phyloP scores from a whole-genome alignment of 2,113 vertebrate genomes.

The Brachionichthys hirsutus region DNA sequence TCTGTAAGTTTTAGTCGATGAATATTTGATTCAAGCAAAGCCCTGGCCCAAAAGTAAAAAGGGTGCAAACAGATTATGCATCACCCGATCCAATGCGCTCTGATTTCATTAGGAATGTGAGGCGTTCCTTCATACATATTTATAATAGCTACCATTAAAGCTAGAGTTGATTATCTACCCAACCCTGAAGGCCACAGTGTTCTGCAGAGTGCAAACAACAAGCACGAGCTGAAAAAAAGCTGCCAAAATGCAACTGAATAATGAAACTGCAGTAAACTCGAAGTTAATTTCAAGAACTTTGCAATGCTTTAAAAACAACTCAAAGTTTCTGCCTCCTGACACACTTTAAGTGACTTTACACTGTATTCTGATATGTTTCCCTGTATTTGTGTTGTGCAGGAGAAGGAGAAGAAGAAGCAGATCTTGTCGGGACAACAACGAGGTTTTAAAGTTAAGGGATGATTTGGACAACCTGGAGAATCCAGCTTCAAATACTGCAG shows the following conservation, averaged over 20 bases:
- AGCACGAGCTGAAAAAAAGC: conserved; percentile 8
- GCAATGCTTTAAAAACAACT: neutral
- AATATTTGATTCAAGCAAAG: conserved; percentile 45
- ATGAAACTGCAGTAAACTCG: neutral
- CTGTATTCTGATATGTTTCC: too few relatives aligned
- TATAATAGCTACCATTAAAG: conserved; percentile 46
- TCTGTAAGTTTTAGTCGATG: conserved; percentile 10
- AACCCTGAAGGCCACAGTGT: conserved; percentile 16
- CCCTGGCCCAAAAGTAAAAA: conserved; percentile 30
- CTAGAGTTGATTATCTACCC: conserved; percentile 37
- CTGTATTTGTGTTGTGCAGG: too few relatives aligned
- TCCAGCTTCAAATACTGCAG: too few relatives aligned
- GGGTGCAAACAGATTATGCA: conserved; percentile 41
- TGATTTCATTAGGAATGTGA: conserved; percentile 47
- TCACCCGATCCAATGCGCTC: conserved; percentile 27
- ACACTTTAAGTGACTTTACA: too few relatives aligned
- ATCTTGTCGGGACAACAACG: too few relatives aligned
- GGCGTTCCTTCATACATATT: conserved; percentile 60
- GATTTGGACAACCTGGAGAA: too few relatives aligned
- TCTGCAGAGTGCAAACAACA: conserved; percentile 19
- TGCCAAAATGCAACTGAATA: conserved; percentile 3
- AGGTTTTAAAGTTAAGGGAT: too few relatives aligned
- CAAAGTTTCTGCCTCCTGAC: too few relatives aligned
- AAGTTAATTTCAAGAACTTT: neutral
- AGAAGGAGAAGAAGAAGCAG: too few relatives aligned